Percentiles rank a stretch among this genome's conserved stretches.
phyloP scores from a whole-genome alignment of 2,797 vertebrate genomes.

The Pseudomugil tenellus region DNA sequence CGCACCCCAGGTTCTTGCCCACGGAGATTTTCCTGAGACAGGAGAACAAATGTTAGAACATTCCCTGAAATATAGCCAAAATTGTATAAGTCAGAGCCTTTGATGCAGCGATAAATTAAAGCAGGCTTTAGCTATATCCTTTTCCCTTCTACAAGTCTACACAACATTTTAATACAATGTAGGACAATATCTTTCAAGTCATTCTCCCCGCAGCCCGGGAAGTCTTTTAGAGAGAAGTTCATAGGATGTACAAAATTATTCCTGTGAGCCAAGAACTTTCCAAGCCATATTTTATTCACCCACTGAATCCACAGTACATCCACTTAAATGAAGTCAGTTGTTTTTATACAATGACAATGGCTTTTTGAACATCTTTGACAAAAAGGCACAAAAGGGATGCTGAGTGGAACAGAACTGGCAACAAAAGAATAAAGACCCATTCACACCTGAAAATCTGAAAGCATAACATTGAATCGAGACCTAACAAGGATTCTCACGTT shows the following conservation, averaged over 20 bases:
- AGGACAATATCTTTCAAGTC: conserved; percentile 32
- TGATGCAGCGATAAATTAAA: conserved; percentile 7
- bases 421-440: conserved; percentile 47
- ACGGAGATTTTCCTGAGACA: background rate
- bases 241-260: conserved; percentile 26
- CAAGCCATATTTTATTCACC: conserved; percentile 24
- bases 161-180: conserved; percentile 3
- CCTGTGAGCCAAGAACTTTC: conserved; percentile 43
- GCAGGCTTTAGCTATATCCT: background rate
- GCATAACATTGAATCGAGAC: conserved; percentile 48
- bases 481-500: conserved; percentile 25
- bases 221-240: conserved; percentile 42
- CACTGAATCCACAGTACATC: conserved; percentile 28
- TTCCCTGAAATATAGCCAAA: background rate
- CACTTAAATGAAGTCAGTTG: conserved; percentile 34
- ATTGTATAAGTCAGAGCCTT: background rate
- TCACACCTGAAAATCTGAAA: conserved; percentile 50
- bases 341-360: conserved; percentile 51
- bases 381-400: conserved; percentile 44
- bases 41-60: background rate
- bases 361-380: conserved; percentile 55
- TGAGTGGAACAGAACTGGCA: conserved; percentile 46
- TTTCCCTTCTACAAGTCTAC: conserved; percentile 1
- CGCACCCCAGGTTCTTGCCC: background rate
- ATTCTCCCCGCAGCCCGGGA: conserved; percentile 31